Evolutionary conservation across 2,113 vertebrate species (phyloP), one percentile per base, ranked within the genome.

Genomic region (Nanorana parkeri): DNA sequence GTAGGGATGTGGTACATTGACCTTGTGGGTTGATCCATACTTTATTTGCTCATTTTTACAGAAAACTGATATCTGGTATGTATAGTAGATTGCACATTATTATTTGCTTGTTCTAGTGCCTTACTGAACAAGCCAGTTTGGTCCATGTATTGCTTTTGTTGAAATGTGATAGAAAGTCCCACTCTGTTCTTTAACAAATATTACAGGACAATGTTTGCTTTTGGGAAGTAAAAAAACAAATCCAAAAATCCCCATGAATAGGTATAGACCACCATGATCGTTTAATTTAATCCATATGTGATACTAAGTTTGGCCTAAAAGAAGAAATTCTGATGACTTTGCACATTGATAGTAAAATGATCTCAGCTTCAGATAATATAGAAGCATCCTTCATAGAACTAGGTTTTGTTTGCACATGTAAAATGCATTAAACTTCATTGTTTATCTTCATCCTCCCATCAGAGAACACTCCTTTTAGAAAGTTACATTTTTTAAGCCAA

Each of bases 391-490:
- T 54, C 13, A 6, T 15, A 24, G 54, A 32, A 4, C 24, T 8
- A 13, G 32, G 15, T 75, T 75, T 47, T 61, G 24, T 75, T n/a
- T 20, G 26, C 55, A 61, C 29, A 24, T 75, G 56, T n/a, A 41
- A 32, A 78, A 78, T n/a, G 29, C 29, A 47, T 67, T 68, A 79
- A 68, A 16, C 66, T 65, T 60, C 72, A 60, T 74, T 64, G 76
- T 78, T 67, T 77, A 32, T 66, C 65, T 51, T 74, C 19, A 51
- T 21, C n/a, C n/a, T 58, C 80, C 60, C 61, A 65, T 76, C 32
- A 64, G 54, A 16, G 52, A 83, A 41, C 68, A 83, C 71, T 74
- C 80, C 80, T 83, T 74, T 66, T 13, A 17, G 24, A 17, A 81
- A 36, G 51, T 56, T 51, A 69, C 28, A 69, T 80, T 69, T 69